Conservation (phyloP, 2,797 vertebrate genomes). For the Pseudomugil gertrudae region DNA sequence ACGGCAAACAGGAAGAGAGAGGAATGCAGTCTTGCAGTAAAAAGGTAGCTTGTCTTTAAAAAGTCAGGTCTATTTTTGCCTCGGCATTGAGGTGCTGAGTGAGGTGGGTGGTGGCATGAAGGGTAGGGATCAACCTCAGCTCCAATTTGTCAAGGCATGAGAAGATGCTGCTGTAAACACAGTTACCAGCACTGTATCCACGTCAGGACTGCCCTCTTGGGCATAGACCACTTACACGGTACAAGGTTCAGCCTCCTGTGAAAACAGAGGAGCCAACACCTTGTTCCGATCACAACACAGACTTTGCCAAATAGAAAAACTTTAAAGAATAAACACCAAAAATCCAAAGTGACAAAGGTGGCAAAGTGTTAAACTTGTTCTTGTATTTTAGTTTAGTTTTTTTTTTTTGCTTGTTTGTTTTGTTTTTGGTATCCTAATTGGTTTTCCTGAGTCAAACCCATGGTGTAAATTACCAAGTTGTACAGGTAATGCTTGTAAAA, state of each 20-base stretch:
- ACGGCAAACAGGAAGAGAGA: slow-evolving; percentile 53
- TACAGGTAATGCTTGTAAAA: background rate
- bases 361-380: slow-evolving; percentile 11
- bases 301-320: slow-evolving; percentile 27
- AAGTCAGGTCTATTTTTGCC: slow-evolving; percentile 76
- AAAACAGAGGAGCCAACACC: slow-evolving; percentile 48
- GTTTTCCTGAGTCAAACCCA: background rate
- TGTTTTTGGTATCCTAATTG: background rate
- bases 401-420: no score
- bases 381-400: background rate
- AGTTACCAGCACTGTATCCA: slow-evolving; percentile 65
- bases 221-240: slow-evolving; percentile 50
- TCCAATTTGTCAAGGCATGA: slow-evolving; percentile 68
- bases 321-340: slow-evolving; percentile 27
- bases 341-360: slow-evolving; percentile 30
- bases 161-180: slow-evolving; percentile 65
- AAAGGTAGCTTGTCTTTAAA: slow-evolving; percentile 71
- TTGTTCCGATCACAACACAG: slow-evolving; percentile 55
- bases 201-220: slow-evolving; percentile 49
- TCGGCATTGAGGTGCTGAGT: slow-evolving; percentile 73
- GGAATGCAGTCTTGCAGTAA: slow-evolving; percentile 71
- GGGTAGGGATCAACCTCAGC: slow-evolving; percentile 66
- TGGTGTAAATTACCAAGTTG: background rate
- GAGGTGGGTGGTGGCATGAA: slow-evolving; percentile 55
- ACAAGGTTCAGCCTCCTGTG: slow-evolving; percentile 47